Base-by-base conservation (phyloP, 2,888 invertebrate species). In the Xanthia icteritia region DNA sequence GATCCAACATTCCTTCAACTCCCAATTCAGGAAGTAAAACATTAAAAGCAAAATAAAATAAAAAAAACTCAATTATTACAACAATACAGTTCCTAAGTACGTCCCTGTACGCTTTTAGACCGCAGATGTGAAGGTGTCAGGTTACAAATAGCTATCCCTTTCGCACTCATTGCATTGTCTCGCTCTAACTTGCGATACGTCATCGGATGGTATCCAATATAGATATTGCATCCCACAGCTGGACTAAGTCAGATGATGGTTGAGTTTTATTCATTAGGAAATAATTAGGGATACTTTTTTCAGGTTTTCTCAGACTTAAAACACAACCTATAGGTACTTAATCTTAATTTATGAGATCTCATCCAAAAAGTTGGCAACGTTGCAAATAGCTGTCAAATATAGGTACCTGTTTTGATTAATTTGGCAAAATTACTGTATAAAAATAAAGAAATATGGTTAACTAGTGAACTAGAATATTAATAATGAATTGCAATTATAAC, bases 71-170 rank as follows among this genome's bases (percentile, higher is more conserved):
- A 90, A 89, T 89, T 85, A 87, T 89, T 88, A 89, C 86, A 89
- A 89, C 87, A 91, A 90, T 88, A 78, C 75, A 81, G 81, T 82
- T 81, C 81, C 91, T 81, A 82, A 92, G 86, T 93, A 73, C 93
- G 89, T 87, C 92, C 91, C 94, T 94, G 94, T 89, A 84, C 90
- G 93, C 95, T 94, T 95, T 95, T 94, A 94, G 93, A 92, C 91
- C 93, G 94, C 95, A 96, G 96, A 96, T 96, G 95, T 94, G 92
- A 89, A 87, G 93, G 94, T 95, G 89, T 96, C 95, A 67, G 87
- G 92, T 96, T 96, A 93, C 96, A 81, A 90, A 76, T 60, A 54
- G 73, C 89, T 79, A 87, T 94, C 92, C 79, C 91, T 72, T 80
- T 94, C 90, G 31, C 85, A 72, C 91, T 58, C 83, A 79, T 90